Conservation (phyloP, 2,113 vertebrate species). For the Nyctibius bracteatus region DNA sequence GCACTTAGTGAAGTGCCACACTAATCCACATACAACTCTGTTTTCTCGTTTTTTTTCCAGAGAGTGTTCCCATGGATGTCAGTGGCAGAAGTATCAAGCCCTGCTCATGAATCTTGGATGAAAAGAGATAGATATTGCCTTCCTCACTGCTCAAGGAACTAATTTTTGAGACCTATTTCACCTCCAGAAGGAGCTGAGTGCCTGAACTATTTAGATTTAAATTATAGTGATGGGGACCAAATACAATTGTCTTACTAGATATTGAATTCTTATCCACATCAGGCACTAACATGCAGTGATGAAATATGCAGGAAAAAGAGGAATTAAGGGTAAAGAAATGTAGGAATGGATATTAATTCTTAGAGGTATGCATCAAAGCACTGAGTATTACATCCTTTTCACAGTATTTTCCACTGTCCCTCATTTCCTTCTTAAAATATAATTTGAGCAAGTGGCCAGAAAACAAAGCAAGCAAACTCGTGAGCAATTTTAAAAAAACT, state of each 20-base stretch:
- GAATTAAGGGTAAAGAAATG: conserved; percentile 1
- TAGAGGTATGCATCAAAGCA: background rate
- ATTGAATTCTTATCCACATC: background rate
- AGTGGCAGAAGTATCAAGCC: background rate
- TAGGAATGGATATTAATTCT: background rate
- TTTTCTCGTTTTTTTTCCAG: background rate
- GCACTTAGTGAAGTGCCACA: background rate
- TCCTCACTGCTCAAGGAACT: background rate
- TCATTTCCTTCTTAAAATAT: background rate
- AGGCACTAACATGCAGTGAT: background rate
- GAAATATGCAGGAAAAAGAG: background rate
- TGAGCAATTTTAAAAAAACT: background rate
- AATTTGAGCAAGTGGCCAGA: background rate
- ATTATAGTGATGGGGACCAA: background rate
- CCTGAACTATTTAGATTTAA: background rate
- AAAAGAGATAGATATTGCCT: background rate
- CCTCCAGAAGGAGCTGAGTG: background rate
- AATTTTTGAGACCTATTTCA: background rate
- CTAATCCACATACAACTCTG: background rate
- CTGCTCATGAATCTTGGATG: background rate
- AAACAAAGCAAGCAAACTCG: background rate
- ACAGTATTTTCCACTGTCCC: background rate
- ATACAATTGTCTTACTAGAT: background rate
- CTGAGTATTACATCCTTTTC: background rate
- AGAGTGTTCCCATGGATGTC: background rate